A percentile compares a stretch with the other conserved stretches of the same genome.
phyloP scores from a whole-genome alignment of 1,140 invertebrate genomes.

The Penaeus chinensis region DNA sequence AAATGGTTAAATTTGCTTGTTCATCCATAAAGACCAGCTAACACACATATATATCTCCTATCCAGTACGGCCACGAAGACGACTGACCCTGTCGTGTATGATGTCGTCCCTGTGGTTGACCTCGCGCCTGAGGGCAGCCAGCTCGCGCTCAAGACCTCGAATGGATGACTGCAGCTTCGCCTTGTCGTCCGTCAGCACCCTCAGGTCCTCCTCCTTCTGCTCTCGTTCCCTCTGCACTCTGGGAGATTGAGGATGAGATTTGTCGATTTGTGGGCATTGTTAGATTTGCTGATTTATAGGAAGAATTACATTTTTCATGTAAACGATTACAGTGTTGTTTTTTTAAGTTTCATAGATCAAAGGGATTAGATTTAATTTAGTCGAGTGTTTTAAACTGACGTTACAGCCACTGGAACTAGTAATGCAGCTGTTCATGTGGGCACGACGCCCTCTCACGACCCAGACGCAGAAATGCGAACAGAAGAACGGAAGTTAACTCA shows the following conservation, averaged over 20 bases:
- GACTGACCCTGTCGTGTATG: conserved; percentile 47
- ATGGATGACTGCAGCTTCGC: conserved; percentile 22
- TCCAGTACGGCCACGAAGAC: background rate
- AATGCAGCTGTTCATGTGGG: no score
- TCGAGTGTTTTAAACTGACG: background rate
- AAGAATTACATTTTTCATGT: no score
- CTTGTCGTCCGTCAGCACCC: conserved; percentile 32
- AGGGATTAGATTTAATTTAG: background rate
- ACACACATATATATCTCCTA: background rate
- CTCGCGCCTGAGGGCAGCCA: conserved; percentile 49
- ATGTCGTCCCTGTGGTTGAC: conserved; percentile 53
- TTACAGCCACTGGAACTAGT: no score
- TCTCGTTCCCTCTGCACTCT: conserved; percentile 51
- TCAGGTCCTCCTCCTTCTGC: conserved; percentile 38
- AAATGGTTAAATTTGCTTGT: no score
- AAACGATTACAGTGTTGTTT: background rate
- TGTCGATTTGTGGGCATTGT: no score
- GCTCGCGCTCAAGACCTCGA: conserved; percentile 40
- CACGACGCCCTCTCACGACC: background rate
- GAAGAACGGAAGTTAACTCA: background rate
- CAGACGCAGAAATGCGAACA: background rate
- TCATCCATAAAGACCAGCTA: background rate
- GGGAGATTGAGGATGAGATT: background rate
- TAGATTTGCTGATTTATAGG: no score
- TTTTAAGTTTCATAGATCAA: background rate